These are phyloP conservation scores for Temnothorax ravouxi DNA, from an alignment of 2,888 invertebrate species.

Conservation along the genomic window DNA sequence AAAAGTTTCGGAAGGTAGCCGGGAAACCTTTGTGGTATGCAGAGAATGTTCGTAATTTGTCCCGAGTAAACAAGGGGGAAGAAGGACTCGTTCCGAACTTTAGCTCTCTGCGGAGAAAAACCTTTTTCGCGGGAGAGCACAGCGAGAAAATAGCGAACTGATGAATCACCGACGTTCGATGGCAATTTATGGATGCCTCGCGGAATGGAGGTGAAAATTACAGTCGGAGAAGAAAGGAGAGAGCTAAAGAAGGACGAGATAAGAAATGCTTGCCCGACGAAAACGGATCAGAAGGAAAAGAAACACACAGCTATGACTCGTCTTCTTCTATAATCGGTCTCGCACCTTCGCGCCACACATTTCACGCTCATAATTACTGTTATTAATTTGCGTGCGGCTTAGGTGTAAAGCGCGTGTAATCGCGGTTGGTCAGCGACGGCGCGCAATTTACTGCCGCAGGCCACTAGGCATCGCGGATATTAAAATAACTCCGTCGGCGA, in stretches of 20 bases:
- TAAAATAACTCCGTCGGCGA: conserved; percentile 38
- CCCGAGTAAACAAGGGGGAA: conserved; percentile 15
- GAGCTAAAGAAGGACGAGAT: neutral
- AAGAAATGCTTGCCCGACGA: conserved; percentile 6
- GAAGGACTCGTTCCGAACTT: neutral
- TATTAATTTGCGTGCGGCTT: conserved; percentile 47
- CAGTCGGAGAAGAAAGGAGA: neutral
- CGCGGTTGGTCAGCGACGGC: conserved; percentile 26
- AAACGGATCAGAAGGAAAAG: conserved; percentile 7
- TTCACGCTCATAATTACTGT: conserved; percentile 41
- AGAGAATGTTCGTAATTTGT: conserved; percentile 22
- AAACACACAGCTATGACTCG: neutral
- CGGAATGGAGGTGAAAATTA: conserved; percentile 7
- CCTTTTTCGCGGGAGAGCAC: neutral
- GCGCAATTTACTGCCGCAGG: conserved; percentile 41
- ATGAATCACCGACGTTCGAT: neutral
- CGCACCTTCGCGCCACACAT: neutral
- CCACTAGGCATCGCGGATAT: conserved; percentile 32
- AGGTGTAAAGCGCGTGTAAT: conserved; percentile 39
- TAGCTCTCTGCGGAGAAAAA: neutral
- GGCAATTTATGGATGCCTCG: neutral
- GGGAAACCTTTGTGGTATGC: neutral
- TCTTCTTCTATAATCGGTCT: neutral
- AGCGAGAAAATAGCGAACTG: neutral
- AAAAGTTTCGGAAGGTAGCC: neutral